Evolutionary conservation across 1,140 invertebrate species (phyloP), one percentile per base, ranked within the genome.

Genomic region (Drosophila kurseongensis): DNA sequence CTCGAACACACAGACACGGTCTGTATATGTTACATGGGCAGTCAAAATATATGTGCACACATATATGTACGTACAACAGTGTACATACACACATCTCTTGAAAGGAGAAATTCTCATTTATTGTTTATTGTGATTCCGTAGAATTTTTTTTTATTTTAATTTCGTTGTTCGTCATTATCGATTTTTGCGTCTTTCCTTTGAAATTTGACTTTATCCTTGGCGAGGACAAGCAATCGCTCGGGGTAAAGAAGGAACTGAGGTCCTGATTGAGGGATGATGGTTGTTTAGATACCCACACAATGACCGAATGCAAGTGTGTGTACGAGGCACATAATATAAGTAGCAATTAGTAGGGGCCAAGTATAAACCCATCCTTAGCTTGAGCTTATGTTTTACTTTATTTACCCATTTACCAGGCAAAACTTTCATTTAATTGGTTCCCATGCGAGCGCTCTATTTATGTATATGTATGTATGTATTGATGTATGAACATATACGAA

Each of bases 131-230:
- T 60, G 52, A 60, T 63, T 71, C 55, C 57, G 44, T n/a, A 67
- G 44, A 4, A 4, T 23, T 51, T 62, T 58, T 54, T 63, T 79
- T 80, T 71, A 73, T 82, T 80, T 79, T 80, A 76, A 81, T 79
- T 76, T 78, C 52, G 78, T 69, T 73, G 78, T 69, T 73, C 48
- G 61, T 47, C 38, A 54, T 74, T 82, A 82, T 82, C 78, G 79
- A 82, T 82, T 82, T 80, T 74, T 80, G 13, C 62, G 55, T 75
- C 67, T 62, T 65, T 68, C 50, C 65, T 58, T 82, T 76, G 61
- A 59, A 60, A 76, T 71, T 81, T 63, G 72, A 60, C 45, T 81
- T 79, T 16, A 27, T 60, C 65, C 71, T 67, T 80, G 18, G 23
- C 55, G 27, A n/a, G 23, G 23, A n/a, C 12, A 61, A 48, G 32